Evolutionary conservation across 2,888 invertebrate genomes (phyloP), one percentile per base, ranked within the genome.

Genomic region (Ectropis crepuscularia): DNA sequence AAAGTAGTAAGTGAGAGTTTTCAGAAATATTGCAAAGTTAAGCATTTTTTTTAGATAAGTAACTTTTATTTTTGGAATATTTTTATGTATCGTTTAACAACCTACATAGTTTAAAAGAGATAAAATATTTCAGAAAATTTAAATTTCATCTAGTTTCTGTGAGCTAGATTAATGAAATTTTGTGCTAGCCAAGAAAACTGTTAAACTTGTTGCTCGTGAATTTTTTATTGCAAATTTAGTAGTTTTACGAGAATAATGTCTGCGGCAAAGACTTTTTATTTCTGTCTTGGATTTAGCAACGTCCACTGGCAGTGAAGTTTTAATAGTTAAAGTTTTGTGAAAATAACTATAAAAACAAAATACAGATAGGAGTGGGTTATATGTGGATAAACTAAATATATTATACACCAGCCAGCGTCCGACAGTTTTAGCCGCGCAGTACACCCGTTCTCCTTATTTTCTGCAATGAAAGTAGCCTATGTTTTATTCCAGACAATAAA

Each of bases 161-260:
- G 28, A 39, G 50, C 42, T 11, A 51, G 46, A 46, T 46, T 57
- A 51, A 57, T 53, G 12, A 53, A 64, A 48, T 48, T 64, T 11
- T 53, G 7, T 12, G 37, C 47, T 49, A 62, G 53, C 48, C 58
- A 49, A 58, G 53, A 49, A 58, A 51, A 53, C 61, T 60, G 54
- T 53, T 49, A 53, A 64, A 51, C 57, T 61, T 54, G 61, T 60
- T 61, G 54, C 61, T 62, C 10, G 37, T 58, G 49, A 49, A 63
- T 61, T 43, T 63, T 55, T 65, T 55, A 43, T 51, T 45, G 10
- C 46, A 49, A 43, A 37, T 55, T 55, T 49, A 37, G 41, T 61
- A 58, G 54, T 57, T 61, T 58, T 37, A 10, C 7, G 16, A 41
- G 36, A 38, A 50, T 42, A 53, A 55, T 46, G 28, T 45, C 43